Base-by-base conservation (phyloP, 2,797 vertebrate species). In the Platalea minor region DNA sequence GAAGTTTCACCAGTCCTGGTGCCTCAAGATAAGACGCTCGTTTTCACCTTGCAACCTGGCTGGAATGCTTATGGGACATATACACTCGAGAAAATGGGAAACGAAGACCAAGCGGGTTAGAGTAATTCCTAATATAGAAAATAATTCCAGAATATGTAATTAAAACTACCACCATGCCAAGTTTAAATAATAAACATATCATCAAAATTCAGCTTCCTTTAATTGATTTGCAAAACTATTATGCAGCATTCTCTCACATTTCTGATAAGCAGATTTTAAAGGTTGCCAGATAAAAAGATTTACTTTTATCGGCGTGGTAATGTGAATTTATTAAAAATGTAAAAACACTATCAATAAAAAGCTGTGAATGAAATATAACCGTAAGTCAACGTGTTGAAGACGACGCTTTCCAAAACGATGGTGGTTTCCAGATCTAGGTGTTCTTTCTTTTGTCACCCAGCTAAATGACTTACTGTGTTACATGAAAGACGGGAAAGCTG, bases 401-500 rank as follows among this genome's bases (percentile, higher is more conserved):
- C 33, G 35, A 1, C 64, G 63, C 64, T 95, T 95, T 85, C 83
- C 75, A 90, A 84, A 92, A 35, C 2, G 6, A 35, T 35, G 48
- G 88, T 48, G 26, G 23, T 78, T 93, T 96, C 68, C 72, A 85
- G 72, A 43, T n/a, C 45, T 14, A 65, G 61, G 81, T 88, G 69
- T 74, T 84, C 73, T 85, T 87, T 82, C 67, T 65, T 85, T 91
- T 85, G 91, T 93, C 95, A 97, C 96, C 83, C 93, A 96, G 83
- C 93, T 95, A 82, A 97, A 95, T 83, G 85, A 97, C 96, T 97
- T 92, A 72, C 93, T 92, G 95, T 89, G 93, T 94, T 95, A 95
- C 74, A 92, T 91, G 86, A 97, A 97, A 96, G 96, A 97, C 74
- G 84, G 91, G 96, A 97, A 97, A 98, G 97, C 91, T 86, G 91